Evolutionary conservation across 2,113 vertebrate genomes (phyloP).

Genomic region (Siniperca chuatsi): DNA sequence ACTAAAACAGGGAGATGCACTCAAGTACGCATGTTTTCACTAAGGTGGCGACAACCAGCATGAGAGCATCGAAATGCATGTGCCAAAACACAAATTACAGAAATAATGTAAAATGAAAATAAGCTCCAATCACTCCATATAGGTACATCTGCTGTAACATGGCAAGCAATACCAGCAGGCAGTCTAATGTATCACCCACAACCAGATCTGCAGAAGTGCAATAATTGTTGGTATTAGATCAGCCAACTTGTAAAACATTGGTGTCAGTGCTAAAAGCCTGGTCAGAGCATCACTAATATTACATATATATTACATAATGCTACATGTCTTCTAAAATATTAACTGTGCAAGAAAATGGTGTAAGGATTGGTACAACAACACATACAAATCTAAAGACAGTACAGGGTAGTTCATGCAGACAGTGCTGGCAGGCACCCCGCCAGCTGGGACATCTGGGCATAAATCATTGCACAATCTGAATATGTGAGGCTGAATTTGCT

Average conservation of each 20-base stretch:
- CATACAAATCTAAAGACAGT: constrained; percentile 53
- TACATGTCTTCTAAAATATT: constrained; percentile 1
- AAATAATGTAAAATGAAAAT: neutral
- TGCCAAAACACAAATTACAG: neutral
- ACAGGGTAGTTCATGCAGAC: constrained; percentile 49
- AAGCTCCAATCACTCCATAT: too few species aligned
- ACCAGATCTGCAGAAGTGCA: neutral
- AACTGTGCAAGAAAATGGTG: constrained; percentile 19
- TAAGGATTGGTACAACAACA: constrained; percentile 38
- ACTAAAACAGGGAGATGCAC: neutral
- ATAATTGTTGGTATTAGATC: neutral
- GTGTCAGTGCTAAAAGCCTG: neutral
- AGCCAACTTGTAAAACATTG: neutral
- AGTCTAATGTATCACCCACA: neutral
- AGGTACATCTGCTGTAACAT: neutral
- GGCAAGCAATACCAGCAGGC: neutral
- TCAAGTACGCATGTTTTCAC: neutral
- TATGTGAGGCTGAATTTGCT: constrained; percentile 49
- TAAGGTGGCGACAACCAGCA: neutral
- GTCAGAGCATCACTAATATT: neutral
- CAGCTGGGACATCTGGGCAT: constrained; percentile 64
- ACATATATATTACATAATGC: neutral
- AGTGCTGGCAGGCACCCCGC: constrained; percentile 44
- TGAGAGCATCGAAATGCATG: neutral
- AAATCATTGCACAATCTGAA: constrained; percentile 66